Evolutionary conservation across 2,888 invertebrate genomes (phyloP), one percentile per base, ranked within the genome.

Genomic region (Muschampia plurimacula): DNA sequence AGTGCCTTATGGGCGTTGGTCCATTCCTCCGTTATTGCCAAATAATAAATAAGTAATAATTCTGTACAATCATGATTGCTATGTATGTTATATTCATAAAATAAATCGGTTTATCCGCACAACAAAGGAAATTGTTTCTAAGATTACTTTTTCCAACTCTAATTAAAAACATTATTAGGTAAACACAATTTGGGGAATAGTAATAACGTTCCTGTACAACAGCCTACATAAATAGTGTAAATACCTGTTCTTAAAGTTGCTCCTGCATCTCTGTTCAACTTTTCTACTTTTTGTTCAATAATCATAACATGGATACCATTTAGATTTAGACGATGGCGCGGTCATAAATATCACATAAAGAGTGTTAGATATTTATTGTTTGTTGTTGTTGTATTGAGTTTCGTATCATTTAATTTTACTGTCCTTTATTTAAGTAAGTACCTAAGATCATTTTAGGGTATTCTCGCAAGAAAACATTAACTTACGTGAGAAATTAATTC

Each of bases 221-320:
- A 91, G 87, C 88, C 89, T 91, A 92, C 89, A 93, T 91, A 92
- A 92, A 92, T 91, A 90, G 89, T 91, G 88, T 93, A 93, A 93
- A 93, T 93, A 94, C 93, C 93, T 92, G 93, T 94, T 94, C 89
- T 91, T 92, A 83, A 91, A 93, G 91, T 93, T 92, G 92, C 91
- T 90, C 92, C 90, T 91, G 92, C 93, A 93, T 89, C 91, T 94
- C 92, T 92, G 92, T 89, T 92, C 89, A 90, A 91, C 91, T 93
- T 93, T 93, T 93, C 89, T 91, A 91, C 92, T 93, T 94, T 94
- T 94, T 94, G 91, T 93, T 89, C 88, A 90, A 90, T 89, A 89
- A 92, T 90, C 91, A 92, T 92, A 93, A 89, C 85, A 84, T 93
- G 93, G 93, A 86, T 86, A 82, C 88, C 85, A 32, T 32, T 32